Base-by-base conservation (phyloP, 2,888 invertebrate species). In the Philereme transversata region DNA sequence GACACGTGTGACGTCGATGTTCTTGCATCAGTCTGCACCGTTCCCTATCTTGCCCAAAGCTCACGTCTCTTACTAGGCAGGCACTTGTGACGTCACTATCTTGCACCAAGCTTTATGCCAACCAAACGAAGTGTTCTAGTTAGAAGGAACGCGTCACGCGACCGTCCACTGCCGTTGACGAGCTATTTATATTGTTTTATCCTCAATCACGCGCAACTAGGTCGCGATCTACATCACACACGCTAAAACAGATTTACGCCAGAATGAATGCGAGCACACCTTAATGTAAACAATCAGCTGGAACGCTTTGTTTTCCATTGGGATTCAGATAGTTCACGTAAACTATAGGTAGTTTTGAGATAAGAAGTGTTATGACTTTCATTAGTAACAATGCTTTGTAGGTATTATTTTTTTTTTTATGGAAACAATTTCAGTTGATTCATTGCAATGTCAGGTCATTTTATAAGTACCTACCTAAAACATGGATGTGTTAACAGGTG, bases 101-200 rank as follows among this genome's bases (percentile, higher is more conserved):
- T 51, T 55, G 54, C 46, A 55, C 34, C 51, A 49, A 48, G 40
- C 58, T 69, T 68, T 67, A 55, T 69, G 66, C 67, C 44, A 40
- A 53, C 74, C 73, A 70, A 74, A 77, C 63, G 70, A 75, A 76
- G 78, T 73, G 65, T 53, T 69, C 65, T 68, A 66, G 61, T 68
- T 64, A 73, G 64, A 50, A 34, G 52, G 11, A 46, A n/a, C 54
- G 40, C 76, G 76, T 75, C 70, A 75, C 72, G 67, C 77, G 69
- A 70, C 64, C 84, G 83, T 83, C 84, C 83, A 78, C 82, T 77
- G 79, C 71, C 87, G 86, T 85, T 87, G 87, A 90, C 86, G 88
- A 83, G 86, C 90, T 92, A 91, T 91, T 92, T 90, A 90, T 92
- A 91, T 90, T 90, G 89, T 90, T 90, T 89, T 90, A 90, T 90